These are phyloP conservation scores for Zosterops pallidus DNA, from an alignment of 2,113 vertebrate genomes.

Conservation along the genomic window DNA sequence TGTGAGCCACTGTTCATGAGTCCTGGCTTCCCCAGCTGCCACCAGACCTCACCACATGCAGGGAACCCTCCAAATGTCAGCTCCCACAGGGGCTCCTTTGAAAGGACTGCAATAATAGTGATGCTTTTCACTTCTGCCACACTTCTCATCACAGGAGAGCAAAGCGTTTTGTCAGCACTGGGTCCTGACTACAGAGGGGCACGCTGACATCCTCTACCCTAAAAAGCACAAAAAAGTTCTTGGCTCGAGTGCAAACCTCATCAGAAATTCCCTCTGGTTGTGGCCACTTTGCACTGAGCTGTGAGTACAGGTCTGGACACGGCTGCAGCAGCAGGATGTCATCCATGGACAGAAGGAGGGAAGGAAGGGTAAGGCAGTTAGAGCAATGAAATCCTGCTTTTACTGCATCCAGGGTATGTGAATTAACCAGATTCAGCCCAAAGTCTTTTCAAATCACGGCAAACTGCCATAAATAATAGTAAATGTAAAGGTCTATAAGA, in stretches of 20 bases:
- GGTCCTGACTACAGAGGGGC: neutral
- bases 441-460: neutral
- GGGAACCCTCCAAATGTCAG: slow-evolving; percentile 5
- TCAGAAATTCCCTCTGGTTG: accelerated
- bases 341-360: neutral
- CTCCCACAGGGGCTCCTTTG: neutral
- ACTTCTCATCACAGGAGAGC: neutral
- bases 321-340: no score
- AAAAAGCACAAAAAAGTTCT: neutral
- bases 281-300: neutral
- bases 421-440: neutral
- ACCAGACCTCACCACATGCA: neutral
- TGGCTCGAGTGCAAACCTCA: neutral
- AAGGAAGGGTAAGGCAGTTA: neutral
- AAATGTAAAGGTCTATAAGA: neutral
- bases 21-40: neutral
- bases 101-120: neutral
- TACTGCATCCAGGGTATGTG: neutral
- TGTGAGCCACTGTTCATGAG: neutral
- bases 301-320: neutral
- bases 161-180: neutral
- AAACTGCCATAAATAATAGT: neutral
- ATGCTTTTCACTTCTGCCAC: neutral
- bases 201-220: neutral
- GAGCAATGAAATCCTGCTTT: neutral